Conservation (phyloP, 1,140 invertebrate genomes). For the Leptonema lineaticorne region DNA sequence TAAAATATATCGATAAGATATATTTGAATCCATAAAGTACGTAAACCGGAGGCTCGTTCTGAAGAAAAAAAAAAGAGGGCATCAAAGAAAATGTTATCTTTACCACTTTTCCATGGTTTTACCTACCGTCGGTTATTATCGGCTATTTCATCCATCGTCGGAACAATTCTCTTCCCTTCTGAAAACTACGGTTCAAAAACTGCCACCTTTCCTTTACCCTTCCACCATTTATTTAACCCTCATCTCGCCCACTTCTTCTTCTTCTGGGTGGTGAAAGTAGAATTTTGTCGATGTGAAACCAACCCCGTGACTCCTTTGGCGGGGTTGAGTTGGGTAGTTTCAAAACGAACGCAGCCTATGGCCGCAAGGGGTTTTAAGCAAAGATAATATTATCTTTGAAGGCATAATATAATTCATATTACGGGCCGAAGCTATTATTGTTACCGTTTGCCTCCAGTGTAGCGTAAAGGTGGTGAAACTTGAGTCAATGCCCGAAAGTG, state of each 20-base stretch:
- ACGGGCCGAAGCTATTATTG: constrained; percentile 26
- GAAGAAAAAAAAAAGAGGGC: constrained; percentile 29
- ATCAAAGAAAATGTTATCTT: constrained; percentile 41
- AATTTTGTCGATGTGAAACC: no score
- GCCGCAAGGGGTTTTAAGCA: constrained; percentile 40
- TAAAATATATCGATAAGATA: neutral
- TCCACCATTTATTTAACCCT: neutral
- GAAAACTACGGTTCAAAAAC: neutral
- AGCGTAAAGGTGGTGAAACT: constrained; percentile 18
- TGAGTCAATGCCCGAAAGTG: no score
- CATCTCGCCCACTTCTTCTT: neutral
- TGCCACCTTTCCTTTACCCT: neutral
- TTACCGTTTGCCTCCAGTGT: constrained; percentile 13
- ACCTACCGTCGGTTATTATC: constrained; percentile 24
- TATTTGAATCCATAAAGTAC: constrained; percentile 18
- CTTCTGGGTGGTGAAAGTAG: no score
- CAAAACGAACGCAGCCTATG: constrained; percentile 10
- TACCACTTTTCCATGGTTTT: constrained; percentile 33
- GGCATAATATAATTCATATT: constrained; percentile 41
- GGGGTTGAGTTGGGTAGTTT: neutral
- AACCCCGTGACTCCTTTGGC: no score
- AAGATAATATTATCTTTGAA: constrained; percentile 40
- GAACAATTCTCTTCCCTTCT: neutral
- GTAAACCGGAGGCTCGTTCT: neutral
- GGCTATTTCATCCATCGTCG: constrained; percentile 26